Conservation (phyloP, 2,113 vertebrate genomes). For the Malurus alboscapulatus region DNA sequence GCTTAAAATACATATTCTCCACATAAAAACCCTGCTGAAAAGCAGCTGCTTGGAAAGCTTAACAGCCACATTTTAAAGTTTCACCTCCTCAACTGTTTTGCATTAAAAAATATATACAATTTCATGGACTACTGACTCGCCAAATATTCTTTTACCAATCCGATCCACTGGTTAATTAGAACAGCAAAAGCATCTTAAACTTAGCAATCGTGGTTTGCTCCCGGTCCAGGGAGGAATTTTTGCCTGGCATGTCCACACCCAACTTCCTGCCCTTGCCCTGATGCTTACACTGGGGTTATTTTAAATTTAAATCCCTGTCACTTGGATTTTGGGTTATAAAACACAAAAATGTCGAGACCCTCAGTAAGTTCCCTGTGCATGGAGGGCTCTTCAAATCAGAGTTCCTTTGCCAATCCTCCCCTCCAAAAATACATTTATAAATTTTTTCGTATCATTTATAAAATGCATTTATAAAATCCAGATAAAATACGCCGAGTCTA, state of each 20-base stretch:
- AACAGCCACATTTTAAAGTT: conserved; percentile 35
- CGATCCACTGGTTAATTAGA: conserved; percentile 32
- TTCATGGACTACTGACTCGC: conserved; percentile 51
- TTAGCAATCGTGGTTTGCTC: neutral
- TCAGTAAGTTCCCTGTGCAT: rapidly evolving
- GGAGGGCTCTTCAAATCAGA: neutral
- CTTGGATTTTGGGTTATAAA: neutral
- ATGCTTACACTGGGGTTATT: rapidly evolving
- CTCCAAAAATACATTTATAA: neutral
- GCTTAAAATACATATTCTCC: neutral
- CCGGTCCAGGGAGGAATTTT: neutral
- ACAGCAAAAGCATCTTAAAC: neutral
- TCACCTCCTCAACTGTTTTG: conserved; percentile 16
- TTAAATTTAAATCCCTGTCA: rapidly evolving
- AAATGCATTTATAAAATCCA: neutral
- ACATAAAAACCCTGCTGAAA: neutral
- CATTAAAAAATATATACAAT: conserved; percentile 58
- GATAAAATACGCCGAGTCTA: neutral
- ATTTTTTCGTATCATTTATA: no score
- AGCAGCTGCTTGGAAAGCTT: neutral
- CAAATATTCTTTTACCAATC: conserved; percentile 41
- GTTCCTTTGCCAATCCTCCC: neutral
- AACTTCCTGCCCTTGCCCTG: neutral
- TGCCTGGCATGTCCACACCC: rapidly evolving
- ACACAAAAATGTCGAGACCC: rapidly evolving